A percentile compares a stretch with the other conserved stretches of the same genome.
phyloP scores from a whole-genome alignment of 2,888 invertebrate genomes.

The Formica aserva region DNA sequence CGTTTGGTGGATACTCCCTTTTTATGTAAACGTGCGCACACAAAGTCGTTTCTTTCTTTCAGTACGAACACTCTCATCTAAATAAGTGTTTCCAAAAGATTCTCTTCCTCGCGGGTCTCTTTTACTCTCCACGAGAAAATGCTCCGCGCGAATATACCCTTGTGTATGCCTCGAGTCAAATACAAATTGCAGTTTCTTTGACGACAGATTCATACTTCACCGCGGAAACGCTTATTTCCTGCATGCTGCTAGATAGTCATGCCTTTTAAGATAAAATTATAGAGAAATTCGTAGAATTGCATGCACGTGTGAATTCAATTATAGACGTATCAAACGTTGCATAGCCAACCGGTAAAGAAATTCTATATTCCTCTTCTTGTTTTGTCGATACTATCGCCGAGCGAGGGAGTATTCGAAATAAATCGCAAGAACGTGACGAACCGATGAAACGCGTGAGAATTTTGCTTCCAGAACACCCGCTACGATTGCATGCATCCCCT shows the following conservation, averaged over 20 bases:
- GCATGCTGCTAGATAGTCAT: background rate
- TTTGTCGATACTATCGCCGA: background rate
- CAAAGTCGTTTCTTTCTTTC: background rate
- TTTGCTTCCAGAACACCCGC: constrained; percentile 10
- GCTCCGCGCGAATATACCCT: background rate
- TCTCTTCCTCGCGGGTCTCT: background rate
- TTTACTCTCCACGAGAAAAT: background rate
- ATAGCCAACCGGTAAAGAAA: background rate
- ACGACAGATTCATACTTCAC: background rate
- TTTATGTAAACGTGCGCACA: background rate
- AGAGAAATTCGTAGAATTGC: background rate
- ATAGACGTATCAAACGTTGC: background rate
- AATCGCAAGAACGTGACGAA: constrained; percentile 36
- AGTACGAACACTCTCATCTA: constrained; percentile 24
- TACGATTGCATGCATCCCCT: background rate
- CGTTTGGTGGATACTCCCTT: background rate
- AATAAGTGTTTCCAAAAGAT: constrained; percentile 45
- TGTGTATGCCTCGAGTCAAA: background rate
- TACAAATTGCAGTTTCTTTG: constrained; percentile 24
- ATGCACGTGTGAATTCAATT: background rate
- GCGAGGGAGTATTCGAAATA: constrained; percentile 24
- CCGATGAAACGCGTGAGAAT: constrained; percentile 15
- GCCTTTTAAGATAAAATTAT: background rate
- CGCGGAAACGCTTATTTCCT: background rate
- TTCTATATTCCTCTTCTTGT: background rate